Conservation (phyloP, 2,113 vertebrate genomes). For the Chlamydotis undulata region DNA sequence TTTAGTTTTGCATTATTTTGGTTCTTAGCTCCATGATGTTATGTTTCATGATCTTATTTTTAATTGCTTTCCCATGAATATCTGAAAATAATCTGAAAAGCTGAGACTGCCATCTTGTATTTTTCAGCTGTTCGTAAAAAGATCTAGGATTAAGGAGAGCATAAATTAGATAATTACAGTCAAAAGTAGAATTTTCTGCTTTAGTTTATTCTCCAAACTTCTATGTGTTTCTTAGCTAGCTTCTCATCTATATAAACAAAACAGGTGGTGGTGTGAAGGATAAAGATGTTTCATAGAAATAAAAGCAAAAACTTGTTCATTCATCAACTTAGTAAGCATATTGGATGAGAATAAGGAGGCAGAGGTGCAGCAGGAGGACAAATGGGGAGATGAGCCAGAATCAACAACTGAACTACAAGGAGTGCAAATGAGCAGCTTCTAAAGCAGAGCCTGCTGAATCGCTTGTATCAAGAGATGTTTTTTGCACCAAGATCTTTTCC, state of each 20-base stretch:
- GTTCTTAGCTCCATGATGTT: not conserved
- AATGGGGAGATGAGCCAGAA: not conserved
- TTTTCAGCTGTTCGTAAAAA: not conserved
- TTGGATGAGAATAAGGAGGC: not conserved
- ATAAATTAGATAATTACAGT: not conserved
- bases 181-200: not conserved
- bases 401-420: not conserved
- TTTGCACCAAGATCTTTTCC: not conserved
- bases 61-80: fast-evolving
- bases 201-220: not conserved
- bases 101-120: not conserved
- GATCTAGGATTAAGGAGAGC: not conserved
- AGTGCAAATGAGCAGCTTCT: not conserved
- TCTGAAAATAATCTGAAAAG: not conserved
- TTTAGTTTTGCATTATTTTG: not conserved
- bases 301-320: not conserved
- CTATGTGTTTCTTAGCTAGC: not conserved
- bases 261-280: not conserved
- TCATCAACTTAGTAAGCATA: not conserved
- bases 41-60: not conserved
- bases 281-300: not conserved
- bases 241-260: not conserved
- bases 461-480: not conserved
- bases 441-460: not conserved
- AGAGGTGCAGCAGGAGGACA: not conserved